A percentile compares a stretch with the other conserved stretches of the same genome.
phyloP scores from a whole-genome alignment of 2,888 invertebrate species.

The Crocallis elinguaria region DNA sequence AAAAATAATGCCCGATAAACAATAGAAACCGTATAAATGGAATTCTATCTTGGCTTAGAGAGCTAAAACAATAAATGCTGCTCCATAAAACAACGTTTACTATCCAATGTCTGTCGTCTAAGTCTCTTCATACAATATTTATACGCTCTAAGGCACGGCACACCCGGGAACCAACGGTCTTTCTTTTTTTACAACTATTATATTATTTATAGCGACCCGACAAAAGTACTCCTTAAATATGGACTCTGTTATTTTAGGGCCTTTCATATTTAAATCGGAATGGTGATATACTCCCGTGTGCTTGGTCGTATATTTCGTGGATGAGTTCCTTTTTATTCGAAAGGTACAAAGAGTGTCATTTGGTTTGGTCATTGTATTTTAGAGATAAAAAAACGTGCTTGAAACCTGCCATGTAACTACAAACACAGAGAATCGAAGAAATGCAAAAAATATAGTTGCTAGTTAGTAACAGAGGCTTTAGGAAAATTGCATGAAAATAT shows the following conservation, averaged over 20 bases:
- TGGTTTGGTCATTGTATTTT: background rate
- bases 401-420: background rate
- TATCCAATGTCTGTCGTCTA: conserved; percentile 71
- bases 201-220: conserved; percentile 47
- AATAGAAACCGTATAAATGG: conserved; percentile 51
- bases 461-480: too few relatives aligned
- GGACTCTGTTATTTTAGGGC: conserved; percentile 31
- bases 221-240: conserved; percentile 35
- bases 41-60: conserved; percentile 57
- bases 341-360: conserved; percentile 2
- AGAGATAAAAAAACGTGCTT: background rate
- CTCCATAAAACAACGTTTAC: conserved; percentile 78
- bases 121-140: conserved; percentile 80
- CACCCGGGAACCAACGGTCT: conserved; percentile 33
- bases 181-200: conserved; percentile 50
- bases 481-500: too few relatives aligned
- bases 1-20: conserved; percentile 53
- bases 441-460: too few relatives aligned
- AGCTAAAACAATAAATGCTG: conserved; percentile 77
- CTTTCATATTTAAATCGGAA: conserved; percentile 31
- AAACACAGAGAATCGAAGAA: too few relatives aligned
- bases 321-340: conserved; percentile 15
- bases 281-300: conserved; percentile 23
- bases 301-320: conserved; percentile 12
- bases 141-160: conserved; percentile 51